These are phyloP conservation scores for Lutjanus argentimaculatus DNA, from an alignment of 2,797 vertebrate genomes.

Conservation along the genomic window DNA sequence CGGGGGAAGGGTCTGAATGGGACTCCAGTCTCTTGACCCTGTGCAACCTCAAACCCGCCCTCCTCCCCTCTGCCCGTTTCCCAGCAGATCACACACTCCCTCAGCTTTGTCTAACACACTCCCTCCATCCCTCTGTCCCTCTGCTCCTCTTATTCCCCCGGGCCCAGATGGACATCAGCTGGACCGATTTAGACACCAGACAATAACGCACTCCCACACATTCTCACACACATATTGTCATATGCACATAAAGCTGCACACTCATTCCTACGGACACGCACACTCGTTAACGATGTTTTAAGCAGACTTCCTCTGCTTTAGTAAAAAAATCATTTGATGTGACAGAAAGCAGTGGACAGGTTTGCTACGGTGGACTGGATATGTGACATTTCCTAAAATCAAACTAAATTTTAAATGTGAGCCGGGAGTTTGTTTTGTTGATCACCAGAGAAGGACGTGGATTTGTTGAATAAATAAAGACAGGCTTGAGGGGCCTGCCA, in stretches of 20 bases:
- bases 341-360: not conserved
- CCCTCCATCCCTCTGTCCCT: conserved; percentile 21
- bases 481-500: not conserved
- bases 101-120: conserved; percentile 54
- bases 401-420: not conserved
- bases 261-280: conserved; percentile 1
- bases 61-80: conserved; percentile 30
- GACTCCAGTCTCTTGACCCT: conserved; percentile 64
- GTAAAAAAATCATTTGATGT: not conserved
- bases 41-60: conserved; percentile 49
- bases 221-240: conserved; percentile 48
- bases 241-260: conserved; percentile 25
- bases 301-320: not conserved
- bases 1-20: conserved; percentile 11
- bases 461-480: not conserved
- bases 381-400: not conserved
- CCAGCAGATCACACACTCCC: conserved; percentile 54
- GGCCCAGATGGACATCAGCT: conserved; percentile 79
- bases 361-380: not conserved
- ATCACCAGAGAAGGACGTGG: not conserved
- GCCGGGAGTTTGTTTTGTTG: not conserved
- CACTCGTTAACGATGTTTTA: not conserved
- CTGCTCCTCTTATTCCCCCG: conserved; percentile 26
- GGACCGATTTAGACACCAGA: conserved; percentile 60
- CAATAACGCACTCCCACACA: conserved; percentile 62